Base-by-base conservation (phyloP, 2,888 invertebrate genomes). In the Drosophila planitibia region DNA sequence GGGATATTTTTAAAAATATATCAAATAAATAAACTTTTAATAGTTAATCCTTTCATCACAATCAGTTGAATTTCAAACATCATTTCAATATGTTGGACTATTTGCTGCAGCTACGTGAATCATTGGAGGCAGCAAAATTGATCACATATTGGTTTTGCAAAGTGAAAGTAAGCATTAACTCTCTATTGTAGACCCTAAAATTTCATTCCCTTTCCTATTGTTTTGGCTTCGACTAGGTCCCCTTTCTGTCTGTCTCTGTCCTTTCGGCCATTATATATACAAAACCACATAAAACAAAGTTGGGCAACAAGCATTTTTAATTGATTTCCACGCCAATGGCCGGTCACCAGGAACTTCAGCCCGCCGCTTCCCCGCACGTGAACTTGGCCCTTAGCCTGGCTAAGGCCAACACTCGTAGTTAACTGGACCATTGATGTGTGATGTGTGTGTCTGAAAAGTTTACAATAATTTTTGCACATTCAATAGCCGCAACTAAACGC, bases 401-500 rank as follows among this genome's bases (percentile, higher is more conserved):
- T 7, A 12, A 22, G 25, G 51, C 51, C 28, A 12, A 19, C 63
- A 22, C 12, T 25, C 52, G 44, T 49, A 66, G 53, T 75, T 53
- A 60, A 59, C 32, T 51, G 70, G 70, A 39, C 71, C 81, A 79
- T 74, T 77, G 82, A 76, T 81, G 76, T 73, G 71, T 74, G 81
- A 77, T 80, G 76, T 78, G 47, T 47, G 83, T 81, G 90, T 90
- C 91, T 91, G 91, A 83, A 91, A 90, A 90, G 90, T 90, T 90
- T 89, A 83, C 86, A 89, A 88, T 91, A 88, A 87, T 89, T 91
- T 84, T 82, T 71, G 82, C 88, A 85, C 85, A 90, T 85, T 82
- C 88, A 85, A 85, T 90, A 90, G 90, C 78, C 88, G 85, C 89
- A 88, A 78, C 90, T 90, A 88, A 90, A 85, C 90, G 84, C 89